phyloP scores from a whole-genome alignment of 2,888 invertebrate genomes.

The Drosophila dives region DNA sequence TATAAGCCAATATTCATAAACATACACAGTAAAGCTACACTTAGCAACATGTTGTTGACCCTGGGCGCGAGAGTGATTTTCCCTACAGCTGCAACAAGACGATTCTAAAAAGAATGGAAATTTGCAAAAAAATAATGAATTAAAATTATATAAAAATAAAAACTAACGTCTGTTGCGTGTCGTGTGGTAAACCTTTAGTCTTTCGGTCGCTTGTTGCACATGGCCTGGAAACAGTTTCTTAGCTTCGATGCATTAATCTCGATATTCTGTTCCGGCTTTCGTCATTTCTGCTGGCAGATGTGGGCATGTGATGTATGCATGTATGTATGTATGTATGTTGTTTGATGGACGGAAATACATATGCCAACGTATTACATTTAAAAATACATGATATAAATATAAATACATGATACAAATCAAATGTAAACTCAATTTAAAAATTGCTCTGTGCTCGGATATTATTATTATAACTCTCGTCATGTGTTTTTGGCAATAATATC shows the following conservation, averaged over 20 bases:
- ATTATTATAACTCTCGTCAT: slow-evolving; percentile 39
- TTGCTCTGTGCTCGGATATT: slow-evolving; percentile 24
- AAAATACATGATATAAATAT: neutral
- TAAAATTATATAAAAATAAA: neutral
- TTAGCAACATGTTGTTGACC: slow-evolving; percentile 57
- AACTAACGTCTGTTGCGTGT: neutral
- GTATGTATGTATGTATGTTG: neutral
- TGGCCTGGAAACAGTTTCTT: slow-evolving; percentile 40
- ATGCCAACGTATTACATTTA: neutral
- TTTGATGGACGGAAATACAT: neutral
- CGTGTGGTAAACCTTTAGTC: neutral
- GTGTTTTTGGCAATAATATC: slow-evolving; percentile 55
- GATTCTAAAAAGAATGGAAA: slow-evolving; percentile 45
- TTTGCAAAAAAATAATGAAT: slow-evolving; percentile 13
- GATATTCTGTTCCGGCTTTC: slow-evolving; percentile 43
- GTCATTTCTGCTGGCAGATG: slow-evolving; percentile 23
- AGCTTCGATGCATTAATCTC: slow-evolving; percentile 6
- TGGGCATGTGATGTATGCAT: neutral
- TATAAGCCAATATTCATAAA: slow-evolving; percentile 18
- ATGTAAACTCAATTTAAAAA: slow-evolving; percentile 42
- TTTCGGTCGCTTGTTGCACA: slow-evolving; percentile 18
- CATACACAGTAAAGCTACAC: slow-evolving; percentile 20
- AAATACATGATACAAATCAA: slow-evolving; percentile 50
- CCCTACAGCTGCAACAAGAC: slow-evolving; percentile 31
- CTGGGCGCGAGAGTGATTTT: slow-evolving; percentile 49